Percentiles rank a stretch among this genome's conserved stretches.
Conservation (phyloP, 2,113 vertebrate genomes). For the Balaeniceps rex region DNA sequence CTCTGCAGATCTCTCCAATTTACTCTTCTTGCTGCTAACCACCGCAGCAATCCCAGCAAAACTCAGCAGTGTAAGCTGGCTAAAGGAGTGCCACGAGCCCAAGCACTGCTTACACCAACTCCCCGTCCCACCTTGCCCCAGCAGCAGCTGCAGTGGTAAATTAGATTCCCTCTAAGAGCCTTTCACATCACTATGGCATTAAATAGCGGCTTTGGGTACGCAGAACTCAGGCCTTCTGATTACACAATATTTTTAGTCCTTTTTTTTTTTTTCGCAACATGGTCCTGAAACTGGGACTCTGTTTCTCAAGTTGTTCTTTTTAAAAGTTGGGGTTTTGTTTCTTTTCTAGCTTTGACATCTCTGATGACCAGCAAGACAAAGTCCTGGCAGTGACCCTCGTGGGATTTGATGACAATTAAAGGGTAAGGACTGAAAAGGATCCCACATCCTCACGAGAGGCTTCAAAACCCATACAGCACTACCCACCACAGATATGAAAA, state of each 20-base stretch:
- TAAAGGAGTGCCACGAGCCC: not conserved
- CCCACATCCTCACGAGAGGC: not conserved
- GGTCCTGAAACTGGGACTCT: not conserved
- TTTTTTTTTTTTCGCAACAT: not conserved
- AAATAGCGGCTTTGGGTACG: not conserved
- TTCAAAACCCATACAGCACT: not conserved
- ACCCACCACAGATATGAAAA: not conserved
- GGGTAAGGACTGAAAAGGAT: not conserved
- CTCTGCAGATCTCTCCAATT: accelerated
- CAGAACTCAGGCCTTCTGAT: not conserved
- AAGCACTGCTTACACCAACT: accelerated
- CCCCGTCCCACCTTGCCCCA: accelerated
- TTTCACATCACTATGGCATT: not conserved
- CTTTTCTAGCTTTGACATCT: not conserved
- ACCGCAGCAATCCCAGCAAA: not conserved
- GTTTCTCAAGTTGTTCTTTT: not conserved
- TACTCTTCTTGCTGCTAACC: not conserved
- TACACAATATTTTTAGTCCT: not conserved
- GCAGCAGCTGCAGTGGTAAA: not conserved
- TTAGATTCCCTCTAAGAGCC: not conserved
- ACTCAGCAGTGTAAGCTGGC: not conserved
- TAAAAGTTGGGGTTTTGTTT: not conserved
- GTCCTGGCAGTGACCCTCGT: not conserved
- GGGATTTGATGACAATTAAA: not conserved
- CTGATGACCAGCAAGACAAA: not conserved